Base-by-base conservation (phyloP, 2,888 invertebrate genomes). In the Cacoxenus indagator region DNA sequence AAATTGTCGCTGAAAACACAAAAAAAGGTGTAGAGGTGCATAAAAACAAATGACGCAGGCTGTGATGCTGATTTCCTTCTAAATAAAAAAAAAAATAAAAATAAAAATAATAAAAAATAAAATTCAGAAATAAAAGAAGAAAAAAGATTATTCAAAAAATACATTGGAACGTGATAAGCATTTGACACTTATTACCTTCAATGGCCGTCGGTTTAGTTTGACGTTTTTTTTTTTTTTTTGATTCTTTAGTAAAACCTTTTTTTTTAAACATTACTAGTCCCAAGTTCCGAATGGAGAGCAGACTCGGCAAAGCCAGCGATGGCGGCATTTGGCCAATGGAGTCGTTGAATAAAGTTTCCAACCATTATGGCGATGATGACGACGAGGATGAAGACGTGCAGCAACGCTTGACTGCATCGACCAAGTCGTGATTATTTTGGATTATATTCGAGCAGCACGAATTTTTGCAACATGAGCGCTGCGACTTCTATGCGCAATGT, bases 351-450 rank as follows among this genome's bases (percentile, higher is more conserved):
- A 2, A 14, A 37, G 37, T 37, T 37, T 2, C 37, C 37, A 37
- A 31, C 8, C 37, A 37, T 26, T 14, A 43, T 46, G 29, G 64
- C 27, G 27, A 27, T 65, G 64, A 27, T n/a, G 48, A 9, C 24
- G 24, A 9, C 48, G 64, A 24, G 6, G 64, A 26, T 26, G 46
- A 11, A n/a, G 19, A 51, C 27, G 17, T n/a, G n/a, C n/a, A 19
- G 46, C 22, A 59, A 61, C 37, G 59, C 37, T 37, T 37, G 27
- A 62, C 19, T 43, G 61, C 22, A 22, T 62, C 61, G 43, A 24
- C 70, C 69, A 75, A 83, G 73, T 86, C 85, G 85, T 85, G 85
- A 83, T 78, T 78, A 75, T 83, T 79, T 81, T 85, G 86, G 85
- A 78, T 83, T 77, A 86, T 81, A 84, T 86, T 85, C 74, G 74